Evolutionary conservation across 92 coral and sea anemone genomes (phyloP).

Genomic region (Parazoanthus darwini): DNA sequence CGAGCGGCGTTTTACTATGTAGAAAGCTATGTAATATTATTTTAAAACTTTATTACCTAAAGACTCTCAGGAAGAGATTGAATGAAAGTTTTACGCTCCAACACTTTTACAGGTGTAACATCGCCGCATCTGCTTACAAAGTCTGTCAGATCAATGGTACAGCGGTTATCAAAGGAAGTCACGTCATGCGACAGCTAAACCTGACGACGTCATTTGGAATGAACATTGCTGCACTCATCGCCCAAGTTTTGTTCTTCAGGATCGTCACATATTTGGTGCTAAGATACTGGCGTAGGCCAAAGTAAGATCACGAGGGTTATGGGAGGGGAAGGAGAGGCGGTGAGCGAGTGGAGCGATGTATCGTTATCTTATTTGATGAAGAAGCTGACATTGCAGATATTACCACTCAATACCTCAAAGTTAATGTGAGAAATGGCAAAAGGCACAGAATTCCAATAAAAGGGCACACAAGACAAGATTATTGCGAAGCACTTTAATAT

Average conservation of each 20-base stretch:
- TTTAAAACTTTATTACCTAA: too few relatives aligned
- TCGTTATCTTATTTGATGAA: neutral
- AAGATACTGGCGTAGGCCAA: conserved; percentile 78
- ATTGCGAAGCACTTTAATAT: neutral
- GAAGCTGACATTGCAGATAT: neutral
- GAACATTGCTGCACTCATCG: conserved; percentile 63
- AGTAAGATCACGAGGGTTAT: conserved; percentile 6
- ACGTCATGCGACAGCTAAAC: conserved; percentile 62
- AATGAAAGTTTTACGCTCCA: too few relatives aligned
- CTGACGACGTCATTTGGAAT: conserved; percentile 66
- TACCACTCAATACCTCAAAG: neutral
- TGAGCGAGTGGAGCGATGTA: neutral
- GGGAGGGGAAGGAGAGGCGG: neutral
- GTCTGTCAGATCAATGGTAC: conserved; percentile 73
- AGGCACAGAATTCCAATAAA: neutral
- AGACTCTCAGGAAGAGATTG: neutral
- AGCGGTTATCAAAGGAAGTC: conserved; percentile 59
- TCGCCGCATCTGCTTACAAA: conserved; percentile 52
- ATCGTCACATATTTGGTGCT: conserved; percentile 67
- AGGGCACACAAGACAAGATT: neutral
- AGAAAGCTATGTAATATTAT: too few relatives aligned
- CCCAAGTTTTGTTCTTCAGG: conserved; percentile 60
- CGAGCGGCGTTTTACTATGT: too few relatives aligned
- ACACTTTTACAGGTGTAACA: conserved; percentile 49
- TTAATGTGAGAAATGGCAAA: too few relatives aligned